Evolutionary conservation across 2,797 vertebrate species (phyloP), one percentile per base, ranked within the genome.

Genomic region (Gymnoscopelus microlampas): DNA sequence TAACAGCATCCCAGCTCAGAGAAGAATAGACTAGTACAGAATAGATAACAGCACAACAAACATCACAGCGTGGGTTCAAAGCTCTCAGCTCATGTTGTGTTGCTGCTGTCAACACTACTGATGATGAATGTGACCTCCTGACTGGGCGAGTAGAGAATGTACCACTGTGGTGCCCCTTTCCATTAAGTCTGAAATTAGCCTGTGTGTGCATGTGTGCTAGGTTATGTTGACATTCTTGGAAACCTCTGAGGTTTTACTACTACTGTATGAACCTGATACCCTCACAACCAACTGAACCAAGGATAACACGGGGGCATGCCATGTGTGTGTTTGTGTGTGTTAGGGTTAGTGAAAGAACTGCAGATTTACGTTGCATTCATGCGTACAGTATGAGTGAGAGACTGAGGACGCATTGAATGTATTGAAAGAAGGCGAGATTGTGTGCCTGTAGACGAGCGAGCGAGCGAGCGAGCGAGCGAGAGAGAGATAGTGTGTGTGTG

Each of bases 221-320:
- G 83, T 89, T 91, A 91, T 90, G 88, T 86, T 51, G 50, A 44
- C 73, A 73, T 88, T 89, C 88, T 60, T 29, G 71, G 78, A 83
- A 79, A 81, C 61, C 61, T 63, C 47, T n/a, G 61, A 29, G 6
- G 39, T 44, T 44, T 10, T 44, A 50, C 24, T 26, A 73, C 62
- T 68, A 47, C 60, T 49, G 23, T 50, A 74, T 57, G 68, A 91
- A 91, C 80, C 71, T 12, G 87, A 92, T 53, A 77, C 77, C 76
- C 47, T 62, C 60, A 8, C 64, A 9, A 13, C 51, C 7, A 72
- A 2, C 12, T 3, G 2, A 3, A 53, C 29, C 58, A 73, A 80
- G 77, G 73, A 74, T 84, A 64, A 39, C 29, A 3, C n/a, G 1
- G 62, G 23, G 54, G 32, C 66, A 12, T 48, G 11, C n/a, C 32